Base-by-base conservation (phyloP, 35 echinoderm and acorn worm species). In the Lytechinus pictus region DNA sequence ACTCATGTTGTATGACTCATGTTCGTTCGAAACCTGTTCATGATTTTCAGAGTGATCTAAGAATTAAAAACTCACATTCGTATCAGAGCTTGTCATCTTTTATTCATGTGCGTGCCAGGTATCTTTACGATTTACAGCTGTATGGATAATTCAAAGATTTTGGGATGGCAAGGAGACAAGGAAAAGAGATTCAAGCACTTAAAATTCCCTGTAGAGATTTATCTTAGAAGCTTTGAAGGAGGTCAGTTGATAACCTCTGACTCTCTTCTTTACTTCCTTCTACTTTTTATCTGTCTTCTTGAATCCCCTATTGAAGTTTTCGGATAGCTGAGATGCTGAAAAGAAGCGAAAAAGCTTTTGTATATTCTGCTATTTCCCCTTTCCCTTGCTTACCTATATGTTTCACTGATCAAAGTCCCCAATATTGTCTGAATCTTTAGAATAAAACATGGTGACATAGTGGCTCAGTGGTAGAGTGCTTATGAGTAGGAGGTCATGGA, bases 1-100 rank as follows among this genome's bases (percentile, higher is more conserved):
- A n/a, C n/a, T 79, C 66, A 71, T 79, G 19, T 79, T 79, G 66
- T 24, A 79, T 79, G 66, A 79, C 66, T 79, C 66, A 79, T 79
- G 66, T 24, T 24, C 4, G 16, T 2, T 16, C n/a, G 21, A 79
- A 24, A 79, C 19, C 66, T 79, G 66, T 79, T 79, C 66, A 79
- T 79, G 66, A 79, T 79, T n/a, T 79, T 0, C 19, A 79, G 66
- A 79, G 21, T 79, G 21, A 79, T 27, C 4, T 19, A n/a, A 79
- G 3, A 24, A 79, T 24, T 8, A 79, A 79, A 58, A 2, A 16
- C 16, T 79, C 16, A 79, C 66, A n/a, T 5, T 71, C n/a, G 66
- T 79, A 79, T 79, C 66, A 79, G 66, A 24, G n/a, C 12, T 14
- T 79, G 19, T 79, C 19, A n/a, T 58, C 66, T 24, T 79, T 79